phyloP scores from a whole-genome alignment of 2,113 vertebrate genomes.

The Zosterops pallidus region DNA sequence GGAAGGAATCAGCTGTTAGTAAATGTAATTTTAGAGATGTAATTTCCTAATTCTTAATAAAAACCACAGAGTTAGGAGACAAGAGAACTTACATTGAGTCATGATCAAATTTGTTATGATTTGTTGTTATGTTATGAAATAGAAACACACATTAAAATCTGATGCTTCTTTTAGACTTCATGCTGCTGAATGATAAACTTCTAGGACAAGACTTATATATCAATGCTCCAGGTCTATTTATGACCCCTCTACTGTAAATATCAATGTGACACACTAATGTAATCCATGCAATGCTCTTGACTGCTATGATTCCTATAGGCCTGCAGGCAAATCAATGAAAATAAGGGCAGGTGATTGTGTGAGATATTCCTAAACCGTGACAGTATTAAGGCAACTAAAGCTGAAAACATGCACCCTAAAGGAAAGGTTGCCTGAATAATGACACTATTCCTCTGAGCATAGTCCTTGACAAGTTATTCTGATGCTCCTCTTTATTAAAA shows the following conservation, averaged over 20 bases:
- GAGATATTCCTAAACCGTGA: background rate
- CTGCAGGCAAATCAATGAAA: background rate
- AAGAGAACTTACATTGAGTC: background rate
- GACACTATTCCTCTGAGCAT: background rate
- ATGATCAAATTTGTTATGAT: background rate
- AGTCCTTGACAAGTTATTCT: background rate
- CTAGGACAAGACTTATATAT: background rate
- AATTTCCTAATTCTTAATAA: background rate
- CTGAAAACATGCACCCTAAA: background rate
- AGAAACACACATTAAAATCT: background rate
- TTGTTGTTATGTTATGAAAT: background rate
- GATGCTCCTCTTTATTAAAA: background rate
- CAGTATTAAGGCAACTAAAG: background rate
- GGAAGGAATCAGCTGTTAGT: background rate
- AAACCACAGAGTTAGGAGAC: background rate
- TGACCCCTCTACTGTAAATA: background rate
- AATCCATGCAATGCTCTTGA: background rate
- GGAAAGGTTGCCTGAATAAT: background rate
- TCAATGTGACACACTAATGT: background rate
- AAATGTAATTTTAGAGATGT: background rate
- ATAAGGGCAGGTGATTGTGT: background rate
- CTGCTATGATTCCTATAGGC: background rate
- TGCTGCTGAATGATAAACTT: background rate
- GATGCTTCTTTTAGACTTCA: background rate
- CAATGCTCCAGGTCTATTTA: background rate